These are phyloP conservation scores for Diplolepis rosae DNA, from an alignment of 2,888 invertebrate genomes.

Conservation along the genomic window DNA sequence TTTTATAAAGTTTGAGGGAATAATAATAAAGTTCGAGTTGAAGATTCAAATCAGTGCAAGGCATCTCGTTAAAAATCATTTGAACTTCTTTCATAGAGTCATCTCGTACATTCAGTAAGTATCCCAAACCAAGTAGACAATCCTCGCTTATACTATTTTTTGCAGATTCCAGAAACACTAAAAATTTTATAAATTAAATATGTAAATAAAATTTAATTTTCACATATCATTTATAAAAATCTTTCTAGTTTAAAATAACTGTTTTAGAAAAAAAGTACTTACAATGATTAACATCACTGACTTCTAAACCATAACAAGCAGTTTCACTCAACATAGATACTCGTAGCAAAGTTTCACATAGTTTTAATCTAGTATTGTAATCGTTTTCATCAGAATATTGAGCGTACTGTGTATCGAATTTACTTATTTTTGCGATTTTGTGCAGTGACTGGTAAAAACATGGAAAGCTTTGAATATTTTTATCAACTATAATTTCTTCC, in stretches of 20 bases:
- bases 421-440: constrained; percentile 62
- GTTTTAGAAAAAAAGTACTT: constrained; percentile 54
- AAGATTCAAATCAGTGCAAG: constrained; percentile 57
- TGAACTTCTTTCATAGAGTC: constrained; percentile 55
- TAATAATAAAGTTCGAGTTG: constrained; percentile 66
- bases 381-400: constrained; percentile 68
- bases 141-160: constrained; percentile 75
- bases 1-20: constrained; percentile 59
- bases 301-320: constrained; percentile 64
- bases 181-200: constrained; percentile 48
- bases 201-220: constrained; percentile 34
- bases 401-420: constrained; percentile 67
- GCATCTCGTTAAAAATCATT: constrained; percentile 59
- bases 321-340: constrained; percentile 71
- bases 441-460: constrained; percentile 71
- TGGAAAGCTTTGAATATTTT: constrained; percentile 66
- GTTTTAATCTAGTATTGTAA: constrained; percentile 65
- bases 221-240: no score
- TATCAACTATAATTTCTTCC: constrained; percentile 41
- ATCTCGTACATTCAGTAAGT: constrained; percentile 73
- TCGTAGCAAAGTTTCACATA: constrained; percentile 69
- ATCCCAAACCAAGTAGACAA: constrained; percentile 75
- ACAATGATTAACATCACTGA: constrained; percentile 68
- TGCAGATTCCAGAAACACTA: constrained; percentile 75
- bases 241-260: no score